Evolutionary conservation across 2,797 vertebrate species (phyloP).

Genomic region (Halcyon badia): DNA sequence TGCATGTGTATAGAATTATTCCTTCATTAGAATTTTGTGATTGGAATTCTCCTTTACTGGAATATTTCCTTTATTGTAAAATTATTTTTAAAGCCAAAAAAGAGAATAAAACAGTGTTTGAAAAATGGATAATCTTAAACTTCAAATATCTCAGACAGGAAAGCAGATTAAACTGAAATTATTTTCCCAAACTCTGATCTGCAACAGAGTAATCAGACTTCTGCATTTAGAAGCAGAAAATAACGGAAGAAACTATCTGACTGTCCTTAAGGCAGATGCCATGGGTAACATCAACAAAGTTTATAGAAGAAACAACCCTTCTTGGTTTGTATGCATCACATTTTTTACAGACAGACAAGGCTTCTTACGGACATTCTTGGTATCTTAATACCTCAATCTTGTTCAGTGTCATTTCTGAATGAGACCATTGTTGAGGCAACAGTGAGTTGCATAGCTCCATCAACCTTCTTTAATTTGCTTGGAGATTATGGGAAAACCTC

Average conservation of each 20-base stretch:
- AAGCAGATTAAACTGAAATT: background rate
- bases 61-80: background rate
- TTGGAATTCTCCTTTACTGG: background rate
- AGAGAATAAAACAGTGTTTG: background rate
- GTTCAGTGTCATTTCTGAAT: slow-evolving; percentile 70
- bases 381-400: slow-evolving; percentile 64
- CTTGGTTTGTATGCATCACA: background rate
- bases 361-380: slow-evolving; percentile 59
- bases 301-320: background rate
- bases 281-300: background rate
- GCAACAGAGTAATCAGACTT: background rate
- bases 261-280: background rate
- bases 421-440: slow-evolving; percentile 65
- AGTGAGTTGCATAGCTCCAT: slow-evolving; percentile 64
- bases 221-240: background rate
- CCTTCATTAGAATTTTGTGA: background rate
- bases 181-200: background rate
- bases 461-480: slow-evolving; percentile 74
- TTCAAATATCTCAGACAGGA: background rate
- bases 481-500: slow-evolving; percentile 72
- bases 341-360: slow-evolving; percentile 19
- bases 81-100: background rate
- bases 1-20: background rate
- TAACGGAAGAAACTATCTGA: background rate
- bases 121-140: background rate